Evolutionary conservation across 2,797 vertebrate species (phyloP).

Genomic region (Chrysolophus pictus): DNA sequence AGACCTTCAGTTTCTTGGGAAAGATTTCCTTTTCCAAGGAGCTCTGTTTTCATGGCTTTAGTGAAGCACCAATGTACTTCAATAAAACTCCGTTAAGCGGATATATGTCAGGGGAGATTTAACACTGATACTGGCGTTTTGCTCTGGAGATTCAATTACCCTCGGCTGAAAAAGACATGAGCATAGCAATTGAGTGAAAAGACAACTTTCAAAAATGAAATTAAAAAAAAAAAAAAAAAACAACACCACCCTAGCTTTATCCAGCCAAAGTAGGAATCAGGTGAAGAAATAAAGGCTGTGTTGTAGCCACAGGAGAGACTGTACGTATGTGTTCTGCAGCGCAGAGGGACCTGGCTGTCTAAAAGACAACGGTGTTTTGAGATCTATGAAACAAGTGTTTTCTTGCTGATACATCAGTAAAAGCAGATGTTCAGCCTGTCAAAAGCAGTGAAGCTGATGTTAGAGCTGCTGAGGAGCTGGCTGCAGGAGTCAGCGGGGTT

Average conservation of each 20-base stretch:
- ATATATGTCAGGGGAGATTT: conserved; percentile 37
- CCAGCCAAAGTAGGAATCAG: neutral
- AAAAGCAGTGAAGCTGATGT: neutral
- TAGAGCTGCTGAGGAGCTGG: neutral
- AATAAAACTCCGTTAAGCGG: conserved; percentile 17
- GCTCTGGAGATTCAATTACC: conserved; percentile 44
- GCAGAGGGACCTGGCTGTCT: neutral
- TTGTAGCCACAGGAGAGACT: neutral
- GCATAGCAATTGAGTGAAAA: accelerated
- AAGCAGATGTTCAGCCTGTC: conserved; percentile 37
- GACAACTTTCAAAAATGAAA: neutral
- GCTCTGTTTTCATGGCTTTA: neutral
- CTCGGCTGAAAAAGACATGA: neutral
- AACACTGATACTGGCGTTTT: neutral
- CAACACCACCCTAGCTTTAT: neutral
- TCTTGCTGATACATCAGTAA: neutral
- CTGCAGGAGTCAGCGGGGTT: neutral
- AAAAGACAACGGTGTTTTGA: neutral
- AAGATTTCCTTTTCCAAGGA: neutral
- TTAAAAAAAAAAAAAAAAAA: neutral
- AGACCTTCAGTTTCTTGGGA: neutral
- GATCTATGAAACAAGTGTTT: neutral
- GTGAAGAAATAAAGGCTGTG: neutral
- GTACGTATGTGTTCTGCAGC: neutral
- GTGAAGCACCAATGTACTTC: neutral